phyloP scores from a whole-genome alignment of 30 jellyfish, hydroid and myxozoan genomes.

The Phacellophora camtschatica region DNA sequence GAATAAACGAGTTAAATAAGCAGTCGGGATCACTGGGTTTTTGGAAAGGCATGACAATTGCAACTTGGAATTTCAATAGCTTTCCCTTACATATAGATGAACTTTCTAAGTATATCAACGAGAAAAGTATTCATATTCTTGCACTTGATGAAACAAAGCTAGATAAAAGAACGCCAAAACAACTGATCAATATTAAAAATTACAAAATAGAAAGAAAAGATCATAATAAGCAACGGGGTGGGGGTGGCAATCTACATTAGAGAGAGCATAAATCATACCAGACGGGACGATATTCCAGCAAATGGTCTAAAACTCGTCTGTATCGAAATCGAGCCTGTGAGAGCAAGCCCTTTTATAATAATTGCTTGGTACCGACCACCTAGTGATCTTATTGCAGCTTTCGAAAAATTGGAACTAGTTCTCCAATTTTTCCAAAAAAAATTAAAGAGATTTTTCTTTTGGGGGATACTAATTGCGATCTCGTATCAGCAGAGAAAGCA shows the following conservation, averaged over 20 bases:
- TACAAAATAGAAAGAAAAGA: not conserved
- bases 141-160: constrained; percentile 27
- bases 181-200: not conserved
- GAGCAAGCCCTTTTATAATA: constrained; percentile 9
- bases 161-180: too few relatives aligned
- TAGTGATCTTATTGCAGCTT: not conserved
- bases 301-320: constrained; percentile 7
- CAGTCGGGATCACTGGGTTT: constrained; percentile 24
- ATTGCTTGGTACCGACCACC: constrained; percentile 57
- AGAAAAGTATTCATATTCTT: not conserved
- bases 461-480: constrained; percentile 42
- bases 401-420: constrained; percentile 16
- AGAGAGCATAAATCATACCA: constrained; percentile 15
- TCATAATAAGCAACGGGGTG: constrained; percentile 1
- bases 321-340: constrained; percentile 9
- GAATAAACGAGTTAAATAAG: constrained; percentile 1
- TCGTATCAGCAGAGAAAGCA: too few relatives aligned
- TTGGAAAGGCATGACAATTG: constrained; percentile 17
- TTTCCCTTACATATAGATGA: not conserved
- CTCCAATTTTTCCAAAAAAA: constrained; percentile 16
- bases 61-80: constrained; percentile 12
- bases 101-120: not conserved
- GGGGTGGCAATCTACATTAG: constrained; percentile 14
- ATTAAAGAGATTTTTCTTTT: constrained; percentile 25
- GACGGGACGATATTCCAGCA: constrained; percentile 2